phyloP scores from a whole-genome alignment of 1,140 invertebrate species.

The Cheumatopsyche charites region DNA sequence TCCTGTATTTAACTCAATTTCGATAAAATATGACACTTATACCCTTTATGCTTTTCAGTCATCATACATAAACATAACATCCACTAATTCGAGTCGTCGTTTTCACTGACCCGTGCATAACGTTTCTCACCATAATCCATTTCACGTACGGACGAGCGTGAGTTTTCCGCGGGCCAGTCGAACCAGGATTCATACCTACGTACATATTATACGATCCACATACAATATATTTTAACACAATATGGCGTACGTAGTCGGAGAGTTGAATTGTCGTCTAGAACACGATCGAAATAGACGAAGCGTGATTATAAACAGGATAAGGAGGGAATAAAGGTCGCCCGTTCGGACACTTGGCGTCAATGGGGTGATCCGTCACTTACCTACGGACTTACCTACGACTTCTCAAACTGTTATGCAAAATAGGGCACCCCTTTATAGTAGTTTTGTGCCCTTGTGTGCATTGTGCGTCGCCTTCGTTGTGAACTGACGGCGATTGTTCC shows the following conservation, averaged over 20 bases:
- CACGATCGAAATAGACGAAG: constrained; percentile 28
- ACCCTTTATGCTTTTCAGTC: too few relatives aligned
- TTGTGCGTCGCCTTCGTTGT: too few relatives aligned
- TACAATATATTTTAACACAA: neutral
- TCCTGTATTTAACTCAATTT: too few relatives aligned
- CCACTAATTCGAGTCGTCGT: neutral
- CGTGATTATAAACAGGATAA: constrained; percentile 48
- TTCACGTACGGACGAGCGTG: constrained; percentile 14
- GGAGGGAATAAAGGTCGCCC: constrained; percentile 34
- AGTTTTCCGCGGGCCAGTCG: constrained; percentile 10
- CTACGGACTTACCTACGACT: neutral
- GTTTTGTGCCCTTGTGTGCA: too few relatives aligned
- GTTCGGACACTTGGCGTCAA: constrained; percentile 45
- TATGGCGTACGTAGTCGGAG: neutral
- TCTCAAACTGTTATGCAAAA: too few relatives aligned
- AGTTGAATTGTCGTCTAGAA: neutral
- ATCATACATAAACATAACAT: too few relatives aligned
- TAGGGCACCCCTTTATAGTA: too few relatives aligned
- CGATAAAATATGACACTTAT: too few relatives aligned
- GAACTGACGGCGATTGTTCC: too few relatives aligned
- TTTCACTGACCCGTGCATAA: constrained; percentile 39
- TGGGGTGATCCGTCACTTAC: constrained; percentile 45
- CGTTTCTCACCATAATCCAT: constrained; percentile 43
- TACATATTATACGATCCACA: neutral
- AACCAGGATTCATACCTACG: neutral